Evolutionary conservation across 1,140 invertebrate species (phyloP).

Genomic region (Mesaphorura yosii): DNA sequence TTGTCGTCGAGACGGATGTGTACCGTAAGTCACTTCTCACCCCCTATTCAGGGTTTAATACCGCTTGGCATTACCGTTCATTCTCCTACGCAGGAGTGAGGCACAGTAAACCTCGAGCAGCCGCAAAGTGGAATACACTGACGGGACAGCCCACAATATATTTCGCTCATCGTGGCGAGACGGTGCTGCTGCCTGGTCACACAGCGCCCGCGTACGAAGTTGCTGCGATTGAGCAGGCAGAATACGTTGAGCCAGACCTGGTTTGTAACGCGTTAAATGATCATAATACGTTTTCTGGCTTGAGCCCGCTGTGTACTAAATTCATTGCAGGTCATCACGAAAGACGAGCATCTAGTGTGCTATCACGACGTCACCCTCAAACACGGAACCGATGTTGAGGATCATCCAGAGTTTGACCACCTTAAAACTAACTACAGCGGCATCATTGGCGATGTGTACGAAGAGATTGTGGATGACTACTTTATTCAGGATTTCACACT

Average conservation of each 20-base stretch:
- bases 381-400: slow-evolving; percentile 28
- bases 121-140: slow-evolving; percentile 13
- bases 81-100: background rate
- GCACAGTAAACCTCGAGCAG: background rate
- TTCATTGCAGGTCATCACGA: too few species aligned
- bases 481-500: slow-evolving; percentile 32
- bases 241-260: slow-evolving; percentile 32
- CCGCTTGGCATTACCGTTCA: background rate
- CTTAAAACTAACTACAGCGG: slow-evolving; percentile 7
- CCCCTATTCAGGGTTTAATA: background rate
- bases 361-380: slow-evolving; percentile 30
- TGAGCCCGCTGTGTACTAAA: too few species aligned
- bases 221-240: slow-evolving; percentile 28
- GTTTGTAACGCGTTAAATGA: too few species aligned
- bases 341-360: slow-evolving; percentile 24
- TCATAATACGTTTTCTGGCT: too few species aligned
- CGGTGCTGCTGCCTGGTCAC: slow-evolving; percentile 31
- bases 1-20: background rate
- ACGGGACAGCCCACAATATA: slow-evolving; percentile 6
- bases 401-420: slow-evolving; percentile 11
- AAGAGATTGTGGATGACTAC: slow-evolving; percentile 22
- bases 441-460: slow-evolving; percentile 1
- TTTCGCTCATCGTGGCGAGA: slow-evolving; percentile 32
- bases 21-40: background rate
- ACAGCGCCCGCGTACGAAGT: slow-evolving; percentile 29